These are phyloP conservation scores for Oscheius onirici DNA, from an alignment of 2,888 invertebrate genomes.

Conservation along the genomic window DNA sequence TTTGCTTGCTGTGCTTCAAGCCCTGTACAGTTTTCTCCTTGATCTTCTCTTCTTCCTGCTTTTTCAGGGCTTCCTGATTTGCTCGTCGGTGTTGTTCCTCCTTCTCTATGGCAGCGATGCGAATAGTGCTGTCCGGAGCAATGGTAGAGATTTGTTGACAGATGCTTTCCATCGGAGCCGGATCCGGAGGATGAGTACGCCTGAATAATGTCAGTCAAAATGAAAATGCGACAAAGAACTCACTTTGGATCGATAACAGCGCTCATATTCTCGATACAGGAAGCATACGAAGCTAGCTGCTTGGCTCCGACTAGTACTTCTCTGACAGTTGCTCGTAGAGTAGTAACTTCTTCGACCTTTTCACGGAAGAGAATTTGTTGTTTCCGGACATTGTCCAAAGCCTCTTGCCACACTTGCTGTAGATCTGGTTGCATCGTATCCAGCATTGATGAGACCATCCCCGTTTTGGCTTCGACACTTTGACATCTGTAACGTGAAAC, in stretches of 20 bases:
- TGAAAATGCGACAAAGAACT: background rate
- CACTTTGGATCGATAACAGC: conserved; percentile 56
- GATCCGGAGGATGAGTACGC: conserved; percentile 59
- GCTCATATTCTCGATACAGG: conserved; percentile 55
- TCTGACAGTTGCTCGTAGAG: conserved; percentile 46
- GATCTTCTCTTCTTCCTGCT: conserved; percentile 40
- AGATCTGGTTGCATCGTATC: conserved; percentile 59
- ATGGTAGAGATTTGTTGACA: conserved; percentile 72
- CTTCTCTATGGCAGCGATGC: conserved; percentile 57
- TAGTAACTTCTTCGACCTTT: conserved; percentile 39
- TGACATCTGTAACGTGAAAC: conserved; percentile 37
- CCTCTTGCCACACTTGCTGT: conserved; percentile 80
- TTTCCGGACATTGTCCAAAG: conserved; percentile 79
- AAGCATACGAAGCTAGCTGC: conserved; percentile 51
- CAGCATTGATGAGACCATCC: conserved; percentile 70
- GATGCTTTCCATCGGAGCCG: conserved; percentile 71
- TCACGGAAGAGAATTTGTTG: conserved; percentile 79
- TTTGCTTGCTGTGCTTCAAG: conserved; percentile 50
- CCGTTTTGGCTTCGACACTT: conserved; percentile 65
- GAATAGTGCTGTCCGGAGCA: conserved; percentile 71
- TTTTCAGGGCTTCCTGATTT: conserved; percentile 47
- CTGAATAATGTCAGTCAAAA: conserved; percentile 31
- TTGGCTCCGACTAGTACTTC: conserved; percentile 53
- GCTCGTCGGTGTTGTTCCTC: conserved; percentile 54
- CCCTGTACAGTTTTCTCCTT: conserved; percentile 40